These are phyloP conservation scores for Coelopa frigida DNA, from an alignment of 1,140 invertebrate species.

Conservation along the genomic window DNA sequence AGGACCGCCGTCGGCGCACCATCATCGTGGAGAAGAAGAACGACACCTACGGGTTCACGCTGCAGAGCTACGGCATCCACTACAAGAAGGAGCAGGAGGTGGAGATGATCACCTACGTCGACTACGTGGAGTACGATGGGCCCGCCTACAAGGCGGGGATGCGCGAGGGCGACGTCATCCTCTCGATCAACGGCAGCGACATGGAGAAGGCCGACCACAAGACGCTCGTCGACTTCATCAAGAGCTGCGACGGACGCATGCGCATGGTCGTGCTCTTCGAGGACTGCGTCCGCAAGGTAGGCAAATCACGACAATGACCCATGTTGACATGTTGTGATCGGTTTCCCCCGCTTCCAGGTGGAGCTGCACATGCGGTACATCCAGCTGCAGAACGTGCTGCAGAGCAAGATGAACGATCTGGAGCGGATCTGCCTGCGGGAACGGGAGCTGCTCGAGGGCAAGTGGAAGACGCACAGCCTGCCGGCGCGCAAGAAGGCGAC, in stretches of 20 bases:
- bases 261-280: slow-evolving; percentile 92
- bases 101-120: slow-evolving; percentile 92
- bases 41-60: slow-evolving; percentile 87
- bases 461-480: slow-evolving; percentile 81
- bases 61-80: slow-evolving; percentile 92
- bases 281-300: slow-evolving; percentile 83
- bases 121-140: slow-evolving; percentile 88
- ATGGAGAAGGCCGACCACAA: slow-evolving; percentile 89
- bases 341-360: slow-evolving; percentile 48
- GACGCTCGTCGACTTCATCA: slow-evolving; percentile 83
- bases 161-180: slow-evolving; percentile 88
- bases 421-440: slow-evolving; percentile 76
- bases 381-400: slow-evolving; percentile 74
- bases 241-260: slow-evolving; percentile 82
- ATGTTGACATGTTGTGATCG: background rate
- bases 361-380: slow-evolving; percentile 88
- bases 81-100: slow-evolving; percentile 76
- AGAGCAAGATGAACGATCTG: slow-evolving; percentile 78
- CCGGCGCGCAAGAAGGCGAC: slow-evolving; percentile 68
- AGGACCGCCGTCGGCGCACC: slow-evolving; percentile 73
- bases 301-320: background rate
- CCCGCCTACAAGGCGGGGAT: slow-evolving; percentile 85
- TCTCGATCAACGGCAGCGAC: slow-evolving; percentile 88
- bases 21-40: slow-evolving; percentile 88
- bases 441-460: slow-evolving; percentile 70